Evolutionary conservation across 2,888 invertebrate species (phyloP).

Genomic region (Platerodrilus igneus): DNA sequence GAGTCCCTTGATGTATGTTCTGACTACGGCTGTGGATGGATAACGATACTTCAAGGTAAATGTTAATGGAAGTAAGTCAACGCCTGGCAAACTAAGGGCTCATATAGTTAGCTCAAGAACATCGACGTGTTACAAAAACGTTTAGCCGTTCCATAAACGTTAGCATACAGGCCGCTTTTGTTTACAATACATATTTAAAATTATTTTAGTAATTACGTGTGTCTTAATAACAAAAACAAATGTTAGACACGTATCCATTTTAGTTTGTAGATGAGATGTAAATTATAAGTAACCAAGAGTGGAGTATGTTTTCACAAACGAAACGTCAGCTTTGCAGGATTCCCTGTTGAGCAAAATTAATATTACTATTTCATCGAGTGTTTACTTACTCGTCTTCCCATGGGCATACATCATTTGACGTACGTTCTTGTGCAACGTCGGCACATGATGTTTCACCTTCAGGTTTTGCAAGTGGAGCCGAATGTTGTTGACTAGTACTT

Average conservation of each 20-base stretch:
- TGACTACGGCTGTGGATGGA: conserved; percentile 14
- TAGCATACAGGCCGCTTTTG: conserved; percentile 11
- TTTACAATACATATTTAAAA: conserved; percentile 3
- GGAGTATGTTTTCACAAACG: conserved; percentile 91
- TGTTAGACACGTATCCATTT: not conserved
- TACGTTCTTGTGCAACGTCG: conserved; percentile 52
- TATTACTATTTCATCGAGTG: conserved; percentile 24
- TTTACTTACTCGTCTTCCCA: conserved; percentile 92
- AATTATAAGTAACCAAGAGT: conserved; percentile 88
- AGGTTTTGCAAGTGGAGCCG: conserved; percentile 65
- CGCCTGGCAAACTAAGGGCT: conserved; percentile 35
- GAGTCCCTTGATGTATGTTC: conserved; percentile 12
- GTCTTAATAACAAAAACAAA: no score
- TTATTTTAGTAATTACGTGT: conserved; percentile 1
- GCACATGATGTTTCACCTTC: conserved; percentile 65
- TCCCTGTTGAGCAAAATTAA: conserved; percentile 65
- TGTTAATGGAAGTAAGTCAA: conserved; percentile 18
- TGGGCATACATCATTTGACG: conserved; percentile 76
- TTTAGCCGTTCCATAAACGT: conserved; percentile 12
- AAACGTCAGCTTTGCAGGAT: conserved; percentile 79
- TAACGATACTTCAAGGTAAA: conserved; percentile 8
- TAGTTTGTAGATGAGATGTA: conserved; percentile 14
- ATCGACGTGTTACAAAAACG: conserved; percentile 20
- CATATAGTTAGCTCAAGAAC: conserved; percentile 32
- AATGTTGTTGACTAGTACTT: conserved; percentile 37